Evolutionary conservation across 92 coral and sea anemone species (phyloP).

Genomic region (Zoanthus sociatus): DNA sequence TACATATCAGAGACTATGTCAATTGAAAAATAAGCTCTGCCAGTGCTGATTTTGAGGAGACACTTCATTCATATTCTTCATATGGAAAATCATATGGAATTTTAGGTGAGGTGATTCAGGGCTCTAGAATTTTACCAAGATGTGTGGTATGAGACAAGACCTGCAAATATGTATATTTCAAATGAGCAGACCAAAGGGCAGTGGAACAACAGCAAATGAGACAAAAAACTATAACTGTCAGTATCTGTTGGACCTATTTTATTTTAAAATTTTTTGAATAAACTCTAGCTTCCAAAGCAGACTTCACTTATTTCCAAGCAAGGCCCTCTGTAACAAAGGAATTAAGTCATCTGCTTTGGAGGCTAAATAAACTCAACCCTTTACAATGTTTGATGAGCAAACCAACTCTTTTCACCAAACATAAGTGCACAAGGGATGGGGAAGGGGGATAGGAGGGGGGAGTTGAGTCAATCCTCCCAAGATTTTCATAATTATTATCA

Average conservation of each 20-base stretch:
- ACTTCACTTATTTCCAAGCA: constrained; percentile 32
- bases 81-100: constrained; percentile 18
- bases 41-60: constrained; percentile 25
- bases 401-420: constrained; percentile 15
- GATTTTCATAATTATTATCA: constrained; percentile 29
- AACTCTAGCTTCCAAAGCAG: constrained; percentile 37
- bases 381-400: constrained; percentile 38
- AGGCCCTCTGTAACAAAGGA: constrained; percentile 21
- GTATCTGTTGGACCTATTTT: constrained; percentile 13
- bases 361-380: constrained; percentile 33
- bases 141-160: too few species aligned
- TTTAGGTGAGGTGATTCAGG: constrained; percentile 29
- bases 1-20: constrained; percentile 7
- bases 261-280: constrained; percentile 7
- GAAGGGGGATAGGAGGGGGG: neutral
- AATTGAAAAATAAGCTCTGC: constrained; percentile 7
- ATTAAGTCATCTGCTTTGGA: constrained; percentile 31
- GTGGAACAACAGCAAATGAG: constrained; percentile 24
- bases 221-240: constrained; percentile 14
- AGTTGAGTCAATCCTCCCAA: constrained; percentile 4
- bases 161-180: constrained; percentile 1
- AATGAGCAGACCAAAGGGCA: constrained; percentile 28
- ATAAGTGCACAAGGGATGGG: constrained; percentile 17
- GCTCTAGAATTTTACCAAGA: constrained; percentile 26
- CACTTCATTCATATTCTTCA: constrained; percentile 27